Conservation (phyloP, 2,888 invertebrate genomes). For the Trachelus stipa region DNA sequence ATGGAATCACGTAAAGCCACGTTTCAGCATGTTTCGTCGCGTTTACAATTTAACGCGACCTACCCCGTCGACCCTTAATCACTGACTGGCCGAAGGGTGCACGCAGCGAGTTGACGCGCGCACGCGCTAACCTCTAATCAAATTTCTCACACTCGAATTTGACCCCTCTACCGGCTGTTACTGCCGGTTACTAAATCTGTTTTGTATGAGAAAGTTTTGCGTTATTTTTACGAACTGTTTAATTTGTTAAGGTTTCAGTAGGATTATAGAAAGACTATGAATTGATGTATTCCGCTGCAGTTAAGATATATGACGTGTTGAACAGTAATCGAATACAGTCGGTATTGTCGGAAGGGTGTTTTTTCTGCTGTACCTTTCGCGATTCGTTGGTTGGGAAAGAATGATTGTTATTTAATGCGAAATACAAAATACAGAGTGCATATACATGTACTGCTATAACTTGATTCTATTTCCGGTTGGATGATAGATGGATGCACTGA, state of each 20-base stretch:
- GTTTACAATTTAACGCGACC: constrained; percentile 30
- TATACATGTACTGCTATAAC: background rate
- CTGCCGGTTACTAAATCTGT: background rate
- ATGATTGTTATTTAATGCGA: background rate
- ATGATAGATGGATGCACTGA: constrained; percentile 37
- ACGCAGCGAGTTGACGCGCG: constrained; percentile 7
- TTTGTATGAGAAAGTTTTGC: background rate
- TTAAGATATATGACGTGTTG: background rate
- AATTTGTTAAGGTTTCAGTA: background rate
- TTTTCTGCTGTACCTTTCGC: background rate
- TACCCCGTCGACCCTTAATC: constrained; percentile 27
- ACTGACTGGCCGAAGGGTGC: constrained; percentile 24
- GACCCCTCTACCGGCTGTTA: background rate
- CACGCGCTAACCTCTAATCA: constrained; percentile 40
- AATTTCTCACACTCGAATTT: constrained; percentile 43
- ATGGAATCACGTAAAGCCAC: constrained; percentile 13
- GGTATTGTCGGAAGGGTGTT: background rate
- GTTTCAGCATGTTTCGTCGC: constrained; percentile 22
- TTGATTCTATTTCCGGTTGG: constrained; percentile 40
- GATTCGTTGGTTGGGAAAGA: background rate
- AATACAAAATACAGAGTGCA: background rate
- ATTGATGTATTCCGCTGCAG: background rate
- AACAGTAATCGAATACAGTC: background rate
- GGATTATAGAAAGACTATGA: background rate
- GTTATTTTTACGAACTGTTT: background rate